Base-by-base conservation (phyloP, 1,140 invertebrate genomes). In the Saccostrea glomerata region DNA sequence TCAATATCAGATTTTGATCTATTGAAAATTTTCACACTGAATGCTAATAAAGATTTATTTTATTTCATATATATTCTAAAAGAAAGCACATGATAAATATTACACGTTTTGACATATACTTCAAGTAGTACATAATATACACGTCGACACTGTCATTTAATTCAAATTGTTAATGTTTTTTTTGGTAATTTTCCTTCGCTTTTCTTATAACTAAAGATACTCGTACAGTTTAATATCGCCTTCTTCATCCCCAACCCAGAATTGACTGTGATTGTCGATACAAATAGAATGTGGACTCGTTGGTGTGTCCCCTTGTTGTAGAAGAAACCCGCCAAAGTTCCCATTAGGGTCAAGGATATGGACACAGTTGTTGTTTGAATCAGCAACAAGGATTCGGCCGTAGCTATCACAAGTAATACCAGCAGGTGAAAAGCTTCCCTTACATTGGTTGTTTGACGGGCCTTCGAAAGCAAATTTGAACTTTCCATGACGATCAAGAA, bases 221-320 rank as follows among this genome's bases (percentile, higher is more conserved):
- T 58, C 25, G 47, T 87, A 86, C 55, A 89, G 23, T 86, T 88
- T 90, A 56, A 90, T 86, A 15, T 83, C 40, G 17, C 89, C 89
- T 23, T 86, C 82, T 86, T 88, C 89, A 54, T 90, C 85, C 54
- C 89, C 89, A 2, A 90, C 58, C 89, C 89, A 90, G 17, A 90
- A 60, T 4, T 86, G 60, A 6, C 84, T 58, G 40, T 83, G 25
- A 4, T 25, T 36, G n/a, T 88, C 84, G 73, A 87, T 54, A 11
- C 40, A 40, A 1, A 90, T 20, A 7, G 84, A 47, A 7, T 83
- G 84, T 17, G 89, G 89, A 40, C 89, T 86, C 15, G 66, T 58
- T 30, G 83, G 56, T 15, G 70, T 84, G 55, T 87, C 87, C 84
- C 87, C 89, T n/a, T 70, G 82, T 15, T 85, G 86, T 40, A 90